phyloP scores from a whole-genome alignment of 1,140 invertebrate species.

The Panulirus ornatus region DNA sequence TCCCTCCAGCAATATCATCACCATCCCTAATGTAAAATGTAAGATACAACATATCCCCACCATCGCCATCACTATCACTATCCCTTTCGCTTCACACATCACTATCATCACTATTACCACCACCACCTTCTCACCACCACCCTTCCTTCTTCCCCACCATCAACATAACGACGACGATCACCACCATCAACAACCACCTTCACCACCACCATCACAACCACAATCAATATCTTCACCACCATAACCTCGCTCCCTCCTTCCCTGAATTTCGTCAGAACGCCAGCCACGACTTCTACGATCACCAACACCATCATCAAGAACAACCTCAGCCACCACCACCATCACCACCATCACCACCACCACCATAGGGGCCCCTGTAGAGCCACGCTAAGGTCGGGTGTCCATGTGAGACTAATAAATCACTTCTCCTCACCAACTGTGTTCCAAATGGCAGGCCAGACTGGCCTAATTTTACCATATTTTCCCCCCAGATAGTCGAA shows the following conservation, averaged over 20 bases:
- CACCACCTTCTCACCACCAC: neutral
- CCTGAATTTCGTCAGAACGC: too few species aligned
- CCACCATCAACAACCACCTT: neutral
- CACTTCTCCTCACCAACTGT: constrained; percentile 57
- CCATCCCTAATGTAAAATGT: too few species aligned
- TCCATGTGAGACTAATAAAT: constrained; percentile 56
- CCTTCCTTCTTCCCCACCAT: neutral
- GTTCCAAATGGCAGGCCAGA: constrained; percentile 35
- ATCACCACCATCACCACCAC: neutral
- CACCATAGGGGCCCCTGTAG: constrained; percentile 6
- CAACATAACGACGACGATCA: too few species aligned
- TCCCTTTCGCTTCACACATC: neutral
- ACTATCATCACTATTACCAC: neutral
- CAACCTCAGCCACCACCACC: neutral
- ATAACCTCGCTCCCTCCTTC: too few species aligned
- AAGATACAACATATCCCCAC: neutral
- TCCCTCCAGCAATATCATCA: too few species aligned
- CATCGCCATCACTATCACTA: neutral
- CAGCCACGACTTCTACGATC: too few species aligned
- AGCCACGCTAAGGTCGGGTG: constrained; percentile 42
- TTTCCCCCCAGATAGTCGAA: constrained; percentile 27
- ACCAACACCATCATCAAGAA: neutral
- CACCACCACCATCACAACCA: neutral
- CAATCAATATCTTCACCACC: neutral
- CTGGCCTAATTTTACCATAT: constrained; percentile 50